These are phyloP conservation scores for Olivierus martensii DNA, from an alignment of 1,140 invertebrate species.

Conservation along the genomic window DNA sequence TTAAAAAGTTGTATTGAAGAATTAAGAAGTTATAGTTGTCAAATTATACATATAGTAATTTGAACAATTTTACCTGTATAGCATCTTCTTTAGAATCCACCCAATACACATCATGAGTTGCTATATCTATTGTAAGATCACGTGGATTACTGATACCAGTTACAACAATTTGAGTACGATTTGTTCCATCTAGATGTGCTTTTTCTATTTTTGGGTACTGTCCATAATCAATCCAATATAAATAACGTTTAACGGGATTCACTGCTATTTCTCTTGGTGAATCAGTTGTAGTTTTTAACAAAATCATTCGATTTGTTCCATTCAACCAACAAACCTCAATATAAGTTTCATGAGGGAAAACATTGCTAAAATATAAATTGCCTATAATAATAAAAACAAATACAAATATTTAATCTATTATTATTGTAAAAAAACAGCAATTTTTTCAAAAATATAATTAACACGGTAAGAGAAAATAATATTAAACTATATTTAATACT, in stretches of 20 bases:
- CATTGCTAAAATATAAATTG: constrained; percentile 95
- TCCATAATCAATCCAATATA: constrained; percentile 98
- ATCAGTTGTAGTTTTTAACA: constrained; percentile 83
- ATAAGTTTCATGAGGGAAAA: constrained; percentile 94
- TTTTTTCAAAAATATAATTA: too few relatives aligned
- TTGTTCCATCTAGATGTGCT: constrained; percentile 73
- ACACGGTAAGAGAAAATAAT: too few relatives aligned
- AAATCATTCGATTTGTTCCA: constrained; percentile 75
- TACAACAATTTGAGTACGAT: constrained; percentile 74
- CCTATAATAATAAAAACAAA: constrained; percentile 27
- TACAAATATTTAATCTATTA: too few relatives aligned
- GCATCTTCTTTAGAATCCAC: constrained; percentile 85
- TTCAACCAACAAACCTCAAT: constrained; percentile 89
- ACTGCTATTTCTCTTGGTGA: constrained; percentile 88
- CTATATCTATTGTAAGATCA: constrained; percentile 86
- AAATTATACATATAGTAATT: too few relatives aligned
- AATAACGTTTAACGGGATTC: constrained; percentile 79
- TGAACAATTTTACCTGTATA: constrained; percentile 61
- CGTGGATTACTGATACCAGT: constrained; percentile 79
- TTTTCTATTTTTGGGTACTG: constrained; percentile 91
- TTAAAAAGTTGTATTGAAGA: too few relatives aligned
- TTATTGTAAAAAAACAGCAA: too few relatives aligned
- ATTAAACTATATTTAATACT: too few relatives aligned
- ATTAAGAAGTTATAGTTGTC: too few relatives aligned
- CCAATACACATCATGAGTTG: constrained; percentile 93